A percentile compares a stretch with the other conserved stretches of the same genome.
Evolutionary conservation across 2,113 vertebrate species (phyloP).

Genomic region (Tringa solitaria): DNA sequence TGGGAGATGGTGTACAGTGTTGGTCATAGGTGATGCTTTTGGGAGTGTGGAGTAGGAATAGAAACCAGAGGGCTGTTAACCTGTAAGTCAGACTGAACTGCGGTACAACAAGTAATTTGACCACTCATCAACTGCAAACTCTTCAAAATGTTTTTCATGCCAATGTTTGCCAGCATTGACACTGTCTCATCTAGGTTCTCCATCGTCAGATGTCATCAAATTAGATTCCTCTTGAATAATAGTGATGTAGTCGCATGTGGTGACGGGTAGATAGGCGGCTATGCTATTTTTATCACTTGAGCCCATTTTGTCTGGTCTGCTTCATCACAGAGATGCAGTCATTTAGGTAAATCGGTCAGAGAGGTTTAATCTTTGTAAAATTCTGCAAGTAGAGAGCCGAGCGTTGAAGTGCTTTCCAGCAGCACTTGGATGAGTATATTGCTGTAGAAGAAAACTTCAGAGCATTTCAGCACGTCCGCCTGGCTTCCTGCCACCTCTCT

Average conservation of each 20-base stretch:
- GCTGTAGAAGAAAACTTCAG: not conserved
- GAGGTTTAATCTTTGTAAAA: not conserved
- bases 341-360: not conserved
- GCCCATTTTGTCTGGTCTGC: slow-evolving; percentile 28
- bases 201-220: not conserved
- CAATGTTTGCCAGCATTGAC: not conserved
- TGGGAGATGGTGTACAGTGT: accelerated
- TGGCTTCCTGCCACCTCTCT: not conserved
- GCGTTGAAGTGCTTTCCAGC: not conserved
- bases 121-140: not conserved
- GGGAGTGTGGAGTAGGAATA: not conserved
- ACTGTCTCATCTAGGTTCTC: not conserved
- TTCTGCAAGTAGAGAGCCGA: not conserved
- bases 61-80: not conserved
- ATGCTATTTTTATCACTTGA: not conserved
- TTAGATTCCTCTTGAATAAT: not conserved
- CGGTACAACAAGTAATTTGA: not conserved
- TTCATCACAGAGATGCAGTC: not conserved
- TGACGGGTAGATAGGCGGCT: not conserved
- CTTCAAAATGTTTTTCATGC: not conserved
- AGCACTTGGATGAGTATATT: not conserved
- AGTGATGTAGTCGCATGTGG: not conserved
- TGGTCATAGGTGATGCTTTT: not conserved
- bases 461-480: not conserved
- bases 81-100: accelerated